Evolutionary conservation across 2,888 invertebrate species (phyloP), one percentile per base, ranked within the genome.

Genomic region (Tetranychus piercei): DNA sequence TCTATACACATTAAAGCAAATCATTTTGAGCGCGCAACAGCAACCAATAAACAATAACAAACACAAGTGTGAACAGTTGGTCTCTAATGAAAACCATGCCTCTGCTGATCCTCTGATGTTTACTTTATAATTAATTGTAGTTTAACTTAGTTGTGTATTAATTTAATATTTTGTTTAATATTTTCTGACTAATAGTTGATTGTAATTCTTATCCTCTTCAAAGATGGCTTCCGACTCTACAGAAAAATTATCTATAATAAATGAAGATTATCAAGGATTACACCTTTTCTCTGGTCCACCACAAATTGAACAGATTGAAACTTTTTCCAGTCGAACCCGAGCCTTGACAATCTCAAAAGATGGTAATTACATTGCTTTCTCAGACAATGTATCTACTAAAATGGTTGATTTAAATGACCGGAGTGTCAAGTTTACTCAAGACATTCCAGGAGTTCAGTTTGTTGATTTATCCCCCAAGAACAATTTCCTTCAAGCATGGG

Each of bases 381-480:
- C 72, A 1, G 72, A 72, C 69, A 74, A 43, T 22, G 65, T 23
- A 8, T 43, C 23, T 7, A 23, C 44, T 8, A 76, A 45, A 72
- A 20, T 71, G 43, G 55, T 72, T 34, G 43, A 44, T 70, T 64
- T 74, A 20, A 15, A 70, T 18, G 43, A 23, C 9, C 71, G 64
- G 55, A 20, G 66, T n/a, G 7, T 67, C 9, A 43, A 66, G 6
- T 74, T 76, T 20, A 71, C 73, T n/a, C 34, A 71, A 43, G 66
- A 22, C 15, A 43, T 69, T 43, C 45, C 34, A 34, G 74, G 70
- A 18, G 72, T 69, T 15, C 70, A 65, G 44, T 74, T 43, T 22
- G 44, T 75, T 1, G 67, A 74, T 23, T 66, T 76, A 23, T 76
- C 76, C 5, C 76, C 76, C 8, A 75, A 75, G 67, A 71, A 44